Evolutionary conservation across 2,113 vertebrate genomes (phyloP).

Genomic region (Rattus rattus): DNA sequence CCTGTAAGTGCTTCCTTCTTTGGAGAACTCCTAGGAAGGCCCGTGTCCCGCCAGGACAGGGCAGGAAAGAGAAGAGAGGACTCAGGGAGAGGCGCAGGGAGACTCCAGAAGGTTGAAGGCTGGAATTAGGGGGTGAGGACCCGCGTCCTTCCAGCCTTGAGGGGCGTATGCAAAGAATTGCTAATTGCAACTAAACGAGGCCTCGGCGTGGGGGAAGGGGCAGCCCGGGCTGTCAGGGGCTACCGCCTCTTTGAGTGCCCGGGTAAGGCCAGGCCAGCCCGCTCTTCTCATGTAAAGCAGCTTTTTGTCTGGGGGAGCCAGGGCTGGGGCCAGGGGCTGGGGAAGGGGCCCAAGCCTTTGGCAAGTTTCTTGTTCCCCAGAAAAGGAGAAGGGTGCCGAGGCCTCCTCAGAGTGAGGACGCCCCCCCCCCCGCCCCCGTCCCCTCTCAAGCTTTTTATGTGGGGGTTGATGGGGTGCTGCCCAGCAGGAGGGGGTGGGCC

Average conservation of each 20-base stretch:
- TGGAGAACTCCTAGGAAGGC: neutral
- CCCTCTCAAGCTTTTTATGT: slow-evolving; percentile 41
- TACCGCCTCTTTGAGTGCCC: slow-evolving; percentile 66
- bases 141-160: neutral
- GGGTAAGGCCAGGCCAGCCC: slow-evolving; percentile 60
- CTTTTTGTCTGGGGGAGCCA: slow-evolving; percentile 78
- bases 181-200: slow-evolving; percentile 67
- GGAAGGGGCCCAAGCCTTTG: slow-evolving; percentile 72
- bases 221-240: slow-evolving; percentile 61
- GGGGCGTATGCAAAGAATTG: slow-evolving; percentile 63
- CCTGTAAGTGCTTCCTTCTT: neutral
- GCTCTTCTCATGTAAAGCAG: slow-evolving; percentile 80
- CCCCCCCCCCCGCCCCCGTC: slow-evolving; percentile 40
- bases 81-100: neutral
- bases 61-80: rapidly evolving
- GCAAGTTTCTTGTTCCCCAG: slow-evolving; percentile 76
- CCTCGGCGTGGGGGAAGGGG: slow-evolving; percentile 70
- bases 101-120: neutral
- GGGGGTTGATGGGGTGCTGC: slow-evolving; percentile 73
- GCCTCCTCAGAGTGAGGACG: slow-evolving; percentile 35
- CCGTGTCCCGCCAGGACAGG: neutral
- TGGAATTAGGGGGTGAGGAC: slow-evolving; percentile 41
- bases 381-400: slow-evolving; percentile 52
- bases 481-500: slow-evolving; percentile 65
- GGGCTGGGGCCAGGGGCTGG: slow-evolving; percentile 69